Conservation (phyloP, 2,797 vertebrate species). For the Lindbergichthys nudifrons region DNA sequence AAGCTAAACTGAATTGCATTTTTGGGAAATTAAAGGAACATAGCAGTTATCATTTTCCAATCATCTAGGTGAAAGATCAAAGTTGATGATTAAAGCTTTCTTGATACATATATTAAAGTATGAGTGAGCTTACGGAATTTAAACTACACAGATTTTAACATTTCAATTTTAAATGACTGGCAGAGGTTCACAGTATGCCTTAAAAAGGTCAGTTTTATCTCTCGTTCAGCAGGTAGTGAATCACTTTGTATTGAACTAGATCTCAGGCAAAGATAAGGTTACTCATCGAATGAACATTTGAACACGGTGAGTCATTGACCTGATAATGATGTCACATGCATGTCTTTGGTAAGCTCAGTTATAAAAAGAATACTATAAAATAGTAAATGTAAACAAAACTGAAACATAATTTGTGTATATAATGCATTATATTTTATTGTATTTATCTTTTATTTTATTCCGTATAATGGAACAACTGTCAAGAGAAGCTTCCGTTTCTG, state of each 20-base stretch:
- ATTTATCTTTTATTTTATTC: no score
- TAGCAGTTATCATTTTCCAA: neutral
- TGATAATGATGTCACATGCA: conserved; percentile 42
- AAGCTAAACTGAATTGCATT: neutral
- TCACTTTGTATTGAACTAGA: conserved; percentile 58
- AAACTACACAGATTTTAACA: neutral
- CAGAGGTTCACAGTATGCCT: conserved; percentile 19
- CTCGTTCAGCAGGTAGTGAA: conserved; percentile 41
- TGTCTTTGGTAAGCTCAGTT: conserved; percentile 7
- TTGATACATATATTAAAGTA: neutral
- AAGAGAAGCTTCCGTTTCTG: no score
- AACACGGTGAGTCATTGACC: conserved; percentile 53
- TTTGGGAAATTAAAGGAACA: conserved; percentile 1
- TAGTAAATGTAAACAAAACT: no score
- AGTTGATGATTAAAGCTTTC: neutral
- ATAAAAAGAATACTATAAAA: neutral
- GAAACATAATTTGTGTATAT: no score
- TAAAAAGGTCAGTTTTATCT: conserved; percentile 25
- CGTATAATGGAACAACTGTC: no score
- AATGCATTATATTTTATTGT: no score
- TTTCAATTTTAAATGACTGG: conserved; percentile 7
- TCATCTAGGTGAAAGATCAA: neutral
- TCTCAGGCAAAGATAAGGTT: conserved; percentile 56
- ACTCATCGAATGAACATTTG: conserved; percentile 36
- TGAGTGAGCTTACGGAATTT: neutral